Base-by-base conservation (phyloP, 2,797 vertebrate species). In the Anas flavirostris region DNA sequence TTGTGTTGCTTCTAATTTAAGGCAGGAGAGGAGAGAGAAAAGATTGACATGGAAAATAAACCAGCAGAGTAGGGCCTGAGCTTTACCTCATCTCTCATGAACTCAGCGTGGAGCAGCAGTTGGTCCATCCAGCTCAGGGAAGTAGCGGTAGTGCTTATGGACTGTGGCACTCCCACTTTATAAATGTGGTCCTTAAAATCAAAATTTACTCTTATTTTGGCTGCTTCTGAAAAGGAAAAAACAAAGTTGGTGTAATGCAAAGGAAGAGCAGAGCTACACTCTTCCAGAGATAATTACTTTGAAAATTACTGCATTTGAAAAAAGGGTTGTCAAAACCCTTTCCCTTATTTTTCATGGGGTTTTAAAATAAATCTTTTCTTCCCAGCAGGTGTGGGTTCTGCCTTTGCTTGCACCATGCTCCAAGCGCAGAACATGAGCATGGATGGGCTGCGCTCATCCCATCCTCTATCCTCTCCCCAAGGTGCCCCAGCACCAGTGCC, bases 241-340 rank as follows among this genome's bases (percentile, higher is more conserved):
- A 55, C 23, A 44, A 72, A 64, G 43, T 82, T 90, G 64, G 44
- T 63, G 60, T 79, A 95, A 88, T 84, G 72, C 55, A 84, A 86
- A 82, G 77, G 82, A 91, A 93, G 33, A 93, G 73, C 39, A 67
- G 56, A 82, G 75, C 88, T 93, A 33, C 87, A 69, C 88, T 95
- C 43, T 70, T 95, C 76, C 35, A 78, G 60, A 91, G 77, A 88
- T 93, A 96, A 96, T 95, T 90, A 90, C 85, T 91, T 88, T 56
- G 43, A 80, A 93, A 85, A 90, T 92, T 92, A 97, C 94, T 92
- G 85, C 70, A 79, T 86, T 22, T 86, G 84, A 44, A 77, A 91
- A 87, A 90, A 72, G 35, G 74, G n/a, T 77, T 64, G 48, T 86
- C 74, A 91, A 88, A 95, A 63, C 21, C 12, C 26, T 69, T 70